Percentiles rank a stretch among this genome's conserved stretches.
phyloP scores from a whole-genome alignment of 2,888 invertebrate species.

The Tipula vernalis region DNA sequence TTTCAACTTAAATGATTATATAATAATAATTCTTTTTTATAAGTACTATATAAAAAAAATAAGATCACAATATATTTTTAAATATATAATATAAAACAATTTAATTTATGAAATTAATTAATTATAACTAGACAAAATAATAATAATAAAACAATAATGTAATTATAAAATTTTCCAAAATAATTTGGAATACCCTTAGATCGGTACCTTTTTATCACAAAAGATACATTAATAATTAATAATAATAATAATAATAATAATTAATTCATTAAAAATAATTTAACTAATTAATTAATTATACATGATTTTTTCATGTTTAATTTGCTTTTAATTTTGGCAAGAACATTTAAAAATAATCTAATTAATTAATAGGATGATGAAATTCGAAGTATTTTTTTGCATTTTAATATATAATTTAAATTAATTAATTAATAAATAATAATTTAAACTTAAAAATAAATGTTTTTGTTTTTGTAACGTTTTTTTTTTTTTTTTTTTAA shows the following conservation, averaged over 20 bases:
- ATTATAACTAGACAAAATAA: neutral
- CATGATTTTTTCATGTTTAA: neutral
- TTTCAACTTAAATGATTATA: neutral
- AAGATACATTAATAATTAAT: constrained; percentile 14
- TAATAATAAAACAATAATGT: neutral
- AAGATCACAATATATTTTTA: neutral
- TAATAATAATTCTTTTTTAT: neutral
- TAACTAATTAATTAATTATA: neutral
- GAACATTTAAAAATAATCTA: neutral
- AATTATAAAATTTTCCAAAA: constrained; percentile 14
- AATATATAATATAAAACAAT: neutral
- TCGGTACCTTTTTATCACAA: constrained; percentile 16
- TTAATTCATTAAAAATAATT: constrained; percentile 9
- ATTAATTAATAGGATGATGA: neutral
- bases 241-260: constrained; percentile 6
- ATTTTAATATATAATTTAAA: neutral
- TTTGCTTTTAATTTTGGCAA: neutral
- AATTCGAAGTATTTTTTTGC: neutral
- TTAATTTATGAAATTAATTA: neutral
- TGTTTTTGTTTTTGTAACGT: neutral
- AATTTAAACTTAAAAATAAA: constrained; percentile 5
- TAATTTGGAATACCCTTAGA: constrained; percentile 16
- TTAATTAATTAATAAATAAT: constrained; percentile 8
- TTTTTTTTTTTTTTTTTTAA: neutral
- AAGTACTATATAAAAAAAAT: neutral